Percentiles rank a stretch among this genome's conserved stretches.
Evolutionary conservation across 2,888 invertebrate species (phyloP).

Genomic region (Tinea pellionella): DNA sequence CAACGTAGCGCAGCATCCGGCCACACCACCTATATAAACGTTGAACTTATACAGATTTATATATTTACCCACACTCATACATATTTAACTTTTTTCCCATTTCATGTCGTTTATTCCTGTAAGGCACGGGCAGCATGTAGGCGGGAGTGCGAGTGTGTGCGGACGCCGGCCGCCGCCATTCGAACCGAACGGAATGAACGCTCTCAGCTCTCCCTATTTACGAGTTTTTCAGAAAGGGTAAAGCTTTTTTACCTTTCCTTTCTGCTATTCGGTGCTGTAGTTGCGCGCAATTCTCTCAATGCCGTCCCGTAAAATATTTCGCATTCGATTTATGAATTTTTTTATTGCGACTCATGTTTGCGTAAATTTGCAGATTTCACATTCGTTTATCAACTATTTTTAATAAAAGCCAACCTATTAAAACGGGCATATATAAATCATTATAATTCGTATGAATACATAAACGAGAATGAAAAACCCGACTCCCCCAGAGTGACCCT

Average conservation of each 20-base stretch:
- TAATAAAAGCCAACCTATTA: too few relatives aligned
- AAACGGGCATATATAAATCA: too few relatives aligned
- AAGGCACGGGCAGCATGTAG: conserved; percentile 38
- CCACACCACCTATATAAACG: conserved; percentile 47
- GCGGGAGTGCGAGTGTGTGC: conserved; percentile 36
- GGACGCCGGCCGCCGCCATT: conserved; percentile 36
- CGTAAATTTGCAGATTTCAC: neutral
- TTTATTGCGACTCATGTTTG: conserved; percentile 2
- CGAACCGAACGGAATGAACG: conserved; percentile 39
- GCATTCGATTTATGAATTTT: conserved; percentile 49
- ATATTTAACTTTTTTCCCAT: conserved; percentile 70
- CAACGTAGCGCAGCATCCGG: conserved; percentile 5
- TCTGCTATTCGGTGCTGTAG: conserved; percentile 56
- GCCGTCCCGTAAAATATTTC: conserved; percentile 52
- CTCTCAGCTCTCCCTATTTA: conserved; percentile 46
- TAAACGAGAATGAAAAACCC: too few relatives aligned
- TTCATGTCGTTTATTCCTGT: conserved; percentile 65
- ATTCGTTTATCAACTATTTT: too few relatives aligned
- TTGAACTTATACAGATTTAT: conserved; percentile 62
- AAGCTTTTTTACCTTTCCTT: conserved; percentile 66
- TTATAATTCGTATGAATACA: too few relatives aligned
- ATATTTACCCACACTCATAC: conserved; percentile 70
- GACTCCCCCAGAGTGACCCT: too few relatives aligned
- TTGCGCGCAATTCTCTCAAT: conserved; percentile 50
- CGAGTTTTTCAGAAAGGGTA: conserved; percentile 66